Evolutionary conservation across 2,888 invertebrate genomes (phyloP), one percentile per base, ranked within the genome.

Genomic region (Acleris emargana): DNA sequence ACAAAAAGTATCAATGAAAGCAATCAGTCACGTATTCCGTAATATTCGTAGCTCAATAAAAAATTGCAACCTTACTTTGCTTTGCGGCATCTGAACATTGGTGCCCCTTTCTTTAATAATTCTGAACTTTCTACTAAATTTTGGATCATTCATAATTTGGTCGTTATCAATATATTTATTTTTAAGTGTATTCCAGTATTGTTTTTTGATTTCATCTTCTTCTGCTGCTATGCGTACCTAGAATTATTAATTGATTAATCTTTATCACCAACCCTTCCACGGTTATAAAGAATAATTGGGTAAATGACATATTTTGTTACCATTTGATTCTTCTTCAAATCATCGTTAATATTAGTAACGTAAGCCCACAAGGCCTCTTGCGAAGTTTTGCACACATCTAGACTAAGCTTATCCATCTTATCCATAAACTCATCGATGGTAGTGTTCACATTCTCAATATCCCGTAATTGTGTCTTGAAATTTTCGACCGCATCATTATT

Each of bases 181-280:
- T 73, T 91, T 91, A 47, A 92, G 66, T 67, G 88, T 84, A 53
- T 82, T 82, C 91, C 91, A 91, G 72, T 91, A 92, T 62, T 88
- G 84, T 62, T 87, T 90, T 64, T 91, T 92, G 50, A 91, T 87
- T 79, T 90, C 88, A 67, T 91, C 91, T 80, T 91, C 91, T 78
- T 88, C 87, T 0, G 88, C 89, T 49, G 89, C 87, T 64, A 90
- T 85, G 5, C 80, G 77, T 7, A 91, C 81, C 91, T 92, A 68
- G 68, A 81, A 28, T 16, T 25, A 32, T 60, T 38, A 22, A 50
- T 13, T 54, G 9, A 20, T 17, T 45, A 20, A 11, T 6, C n/a
- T 25, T 13, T 51, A 16, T 22, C 11, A 45, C 4, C 2, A 25
- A 51, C 53, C n/a, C 45, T 22, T 32, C 16, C 28, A 1, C 18